phyloP scores from a whole-genome alignment of 2,797 vertebrate genomes.

The Heteromormyrus szaboi region DNA sequence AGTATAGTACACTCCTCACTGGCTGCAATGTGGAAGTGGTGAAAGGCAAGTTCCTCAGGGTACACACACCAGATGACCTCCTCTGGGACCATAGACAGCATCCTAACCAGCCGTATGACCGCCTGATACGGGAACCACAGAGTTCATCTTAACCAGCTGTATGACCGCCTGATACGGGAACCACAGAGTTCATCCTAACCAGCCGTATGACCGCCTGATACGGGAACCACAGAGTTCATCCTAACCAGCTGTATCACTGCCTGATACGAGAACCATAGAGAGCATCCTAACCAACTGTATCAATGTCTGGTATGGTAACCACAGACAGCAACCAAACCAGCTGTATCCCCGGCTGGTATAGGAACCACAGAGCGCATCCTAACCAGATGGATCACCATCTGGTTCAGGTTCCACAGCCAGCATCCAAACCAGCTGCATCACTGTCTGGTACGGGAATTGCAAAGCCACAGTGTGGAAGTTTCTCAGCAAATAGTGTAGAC shows the following conservation, averaged over 20 bases:
- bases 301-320: not conserved
- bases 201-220: not conserved
- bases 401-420: not conserved
- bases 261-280: not conserved
- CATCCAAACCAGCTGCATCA: not conserved
- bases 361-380: not conserved
- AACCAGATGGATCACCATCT: not conserved
- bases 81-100: not conserved
- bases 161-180: not conserved
- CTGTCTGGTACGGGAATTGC: not conserved
- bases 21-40: not conserved
- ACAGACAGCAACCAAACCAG: not conserved
- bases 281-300: not conserved
- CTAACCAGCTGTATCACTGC: not conserved
- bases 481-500: not conserved
- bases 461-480: not conserved
- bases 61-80: not conserved
- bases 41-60: not conserved
- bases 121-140: not conserved
- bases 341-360: not conserved
- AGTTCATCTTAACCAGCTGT: not conserved
- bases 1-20: not conserved
- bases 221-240: not conserved
- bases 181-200: not conserved
- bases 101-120: not conserved